phyloP scores from a whole-genome alignment of 2,113 vertebrate genomes.

The Montifringilla adamsi region DNA sequence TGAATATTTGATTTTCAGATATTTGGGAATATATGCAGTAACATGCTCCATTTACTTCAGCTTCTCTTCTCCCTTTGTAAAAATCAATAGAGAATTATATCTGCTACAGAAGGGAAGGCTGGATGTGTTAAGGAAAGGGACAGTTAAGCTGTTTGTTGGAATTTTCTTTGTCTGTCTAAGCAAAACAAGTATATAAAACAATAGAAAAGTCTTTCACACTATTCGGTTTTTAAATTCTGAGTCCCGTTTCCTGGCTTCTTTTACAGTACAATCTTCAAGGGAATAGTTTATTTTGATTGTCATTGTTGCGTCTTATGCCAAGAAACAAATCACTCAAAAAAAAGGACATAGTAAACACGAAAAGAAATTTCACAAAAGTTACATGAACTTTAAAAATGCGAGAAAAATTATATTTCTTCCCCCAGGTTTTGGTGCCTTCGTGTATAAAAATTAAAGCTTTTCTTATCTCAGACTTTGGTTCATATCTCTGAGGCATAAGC shows the following conservation, averaged over 20 bases:
- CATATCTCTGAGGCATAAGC: conserved; percentile 14
- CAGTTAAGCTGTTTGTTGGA: background rate
- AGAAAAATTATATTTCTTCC: background rate
- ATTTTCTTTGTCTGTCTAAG: background rate
- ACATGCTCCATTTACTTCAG: background rate
- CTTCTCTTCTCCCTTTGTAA: background rate
- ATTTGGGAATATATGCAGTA: background rate
- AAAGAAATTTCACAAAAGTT: background rate
- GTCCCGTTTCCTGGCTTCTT: conserved; percentile 20
- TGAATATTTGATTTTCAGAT: background rate
- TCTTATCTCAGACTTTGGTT: conserved; percentile 5
- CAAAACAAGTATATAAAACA: background rate
- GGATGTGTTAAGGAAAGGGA: background rate
- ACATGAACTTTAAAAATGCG: background rate
- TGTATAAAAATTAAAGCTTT: background rate
- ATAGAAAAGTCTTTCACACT: background rate
- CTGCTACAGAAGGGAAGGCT: background rate
- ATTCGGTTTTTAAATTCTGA: background rate
- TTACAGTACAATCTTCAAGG: background rate
- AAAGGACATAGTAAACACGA: background rate
- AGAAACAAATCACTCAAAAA: conserved; percentile 12
- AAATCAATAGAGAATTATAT: background rate
- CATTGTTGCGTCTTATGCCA: background rate
- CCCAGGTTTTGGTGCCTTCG: background rate
- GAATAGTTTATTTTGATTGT: background rate